These are phyloP conservation scores for Megaptera novaeangliae DNA, from an alignment of 2,113 vertebrate genomes.

Conservation along the genomic window DNA sequence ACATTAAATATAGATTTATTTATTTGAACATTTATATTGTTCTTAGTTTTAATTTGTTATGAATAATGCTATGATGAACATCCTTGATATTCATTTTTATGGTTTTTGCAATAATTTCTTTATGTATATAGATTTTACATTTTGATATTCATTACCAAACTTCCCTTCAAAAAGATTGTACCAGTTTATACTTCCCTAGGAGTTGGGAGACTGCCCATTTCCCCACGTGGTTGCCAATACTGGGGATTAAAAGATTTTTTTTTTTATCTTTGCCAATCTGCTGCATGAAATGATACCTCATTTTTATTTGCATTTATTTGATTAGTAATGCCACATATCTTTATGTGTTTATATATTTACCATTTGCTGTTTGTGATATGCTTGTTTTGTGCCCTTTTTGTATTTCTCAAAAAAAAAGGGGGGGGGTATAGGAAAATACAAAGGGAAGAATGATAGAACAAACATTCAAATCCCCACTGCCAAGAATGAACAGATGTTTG, in stretches of 20 bases:
- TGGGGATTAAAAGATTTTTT: background rate
- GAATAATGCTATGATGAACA: background rate
- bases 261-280: background rate
- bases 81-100: background rate
- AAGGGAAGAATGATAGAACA: background rate
- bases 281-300: background rate
- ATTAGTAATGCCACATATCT: background rate
- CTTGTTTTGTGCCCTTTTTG: background rate
- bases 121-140: constrained; percentile 3
- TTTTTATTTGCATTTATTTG: constrained; percentile 44
- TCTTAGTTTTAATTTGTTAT: constrained; percentile 14
- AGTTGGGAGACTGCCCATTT: background rate
- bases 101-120: background rate
- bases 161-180: background rate
- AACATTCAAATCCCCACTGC: background rate
- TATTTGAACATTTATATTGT: background rate
- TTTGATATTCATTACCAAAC: background rate
- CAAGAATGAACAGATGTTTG: background rate
- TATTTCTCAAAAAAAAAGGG: background rate
- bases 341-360: background rate
- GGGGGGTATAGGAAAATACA: background rate
- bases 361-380: background rate
- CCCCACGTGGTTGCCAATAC: background rate
- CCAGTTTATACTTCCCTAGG: background rate
- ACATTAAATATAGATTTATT: background rate